Evolutionary conservation across 2,113 vertebrate species (phyloP).

Genomic region (Ranitomeya variabilis): DNA sequence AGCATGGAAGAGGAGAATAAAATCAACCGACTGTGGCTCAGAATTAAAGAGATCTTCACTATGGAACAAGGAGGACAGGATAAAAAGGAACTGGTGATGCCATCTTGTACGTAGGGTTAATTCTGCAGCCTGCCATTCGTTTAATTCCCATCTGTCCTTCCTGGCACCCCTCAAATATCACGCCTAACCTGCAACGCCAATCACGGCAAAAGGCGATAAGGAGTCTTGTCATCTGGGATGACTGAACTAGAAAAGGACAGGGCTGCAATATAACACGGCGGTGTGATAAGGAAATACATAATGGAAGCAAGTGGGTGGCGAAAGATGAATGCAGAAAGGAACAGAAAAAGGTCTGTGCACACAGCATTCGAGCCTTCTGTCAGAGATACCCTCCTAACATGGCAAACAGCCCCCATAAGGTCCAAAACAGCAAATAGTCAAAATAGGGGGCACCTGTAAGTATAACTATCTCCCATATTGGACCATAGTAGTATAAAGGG

Average conservation of each 20-base stretch:
- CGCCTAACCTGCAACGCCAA: background rate
- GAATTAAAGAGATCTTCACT: background rate
- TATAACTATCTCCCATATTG: too few species aligned
- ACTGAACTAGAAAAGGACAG: background rate
- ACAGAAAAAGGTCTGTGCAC: background rate
- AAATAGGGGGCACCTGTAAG: too few species aligned
- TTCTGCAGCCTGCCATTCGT: background rate
- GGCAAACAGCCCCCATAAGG: too few species aligned
- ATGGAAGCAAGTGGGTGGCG: background rate
- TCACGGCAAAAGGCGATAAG: background rate
- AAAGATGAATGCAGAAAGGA: background rate
- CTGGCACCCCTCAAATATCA: background rate
- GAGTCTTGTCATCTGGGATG: background rate
- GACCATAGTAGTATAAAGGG: too few species aligned
- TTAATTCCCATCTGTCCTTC: background rate
- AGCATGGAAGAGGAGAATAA: background rate
- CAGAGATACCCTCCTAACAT: too few species aligned
- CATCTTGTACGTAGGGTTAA: background rate
- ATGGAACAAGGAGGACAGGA: background rate
- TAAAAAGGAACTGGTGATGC: background rate
- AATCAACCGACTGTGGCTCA: background rate
- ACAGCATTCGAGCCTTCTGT: too few species aligned
- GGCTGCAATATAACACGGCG: background rate
- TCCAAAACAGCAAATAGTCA: too few species aligned
- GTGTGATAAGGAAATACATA: background rate